Percentiles rank a stretch among this genome's conserved stretches.
These are phyloP conservation scores for Phocides pigmalion DNA, from an alignment of 1,140 invertebrate genomes.

Conservation along the genomic window DNA sequence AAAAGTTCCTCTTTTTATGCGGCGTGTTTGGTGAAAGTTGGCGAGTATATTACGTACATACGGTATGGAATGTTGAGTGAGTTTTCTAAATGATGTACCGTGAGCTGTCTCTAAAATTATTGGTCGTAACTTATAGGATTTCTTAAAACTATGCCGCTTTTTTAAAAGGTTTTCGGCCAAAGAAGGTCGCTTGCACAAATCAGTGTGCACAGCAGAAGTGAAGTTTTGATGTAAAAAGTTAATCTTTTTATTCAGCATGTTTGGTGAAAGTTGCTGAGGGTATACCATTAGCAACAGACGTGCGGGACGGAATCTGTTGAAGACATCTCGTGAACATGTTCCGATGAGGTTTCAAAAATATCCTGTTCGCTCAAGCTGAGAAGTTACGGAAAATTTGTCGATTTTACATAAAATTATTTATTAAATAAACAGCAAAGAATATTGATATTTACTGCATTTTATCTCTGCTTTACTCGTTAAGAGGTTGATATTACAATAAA, in stretches of 20 bases:
- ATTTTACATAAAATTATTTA: too few species aligned
- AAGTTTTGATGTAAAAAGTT: neutral
- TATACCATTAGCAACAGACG: neutral
- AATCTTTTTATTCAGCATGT: neutral
- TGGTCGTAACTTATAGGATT: too few species aligned
- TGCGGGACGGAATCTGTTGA: neutral
- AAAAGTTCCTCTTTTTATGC: slow-evolving; percentile 76
- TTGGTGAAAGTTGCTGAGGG: neutral
- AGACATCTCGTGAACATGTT: neutral
- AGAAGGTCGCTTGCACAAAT: neutral
- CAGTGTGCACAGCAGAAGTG: neutral
- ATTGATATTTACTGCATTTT: too few species aligned
- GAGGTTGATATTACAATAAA: too few species aligned
- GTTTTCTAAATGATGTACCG: neutral
- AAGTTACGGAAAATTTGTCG: neutral
- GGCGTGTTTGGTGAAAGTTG: slow-evolving; percentile 58
- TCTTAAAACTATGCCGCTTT: too few species aligned
- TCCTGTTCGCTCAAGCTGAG: neutral
- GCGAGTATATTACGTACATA: slow-evolving; percentile 38
- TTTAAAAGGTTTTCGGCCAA: neutral
- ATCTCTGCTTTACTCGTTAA: too few species aligned
- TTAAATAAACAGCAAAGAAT: too few species aligned
- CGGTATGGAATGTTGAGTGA: slow-evolving; percentile 17
- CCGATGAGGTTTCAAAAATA: neutral
- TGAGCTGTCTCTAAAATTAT: neutral